Percentiles rank a stretch among this genome's conserved stretches.
Evolutionary conservation across 2,888 invertebrate species (phyloP).

Genomic region (Nephrotoma guestfalica): DNA sequence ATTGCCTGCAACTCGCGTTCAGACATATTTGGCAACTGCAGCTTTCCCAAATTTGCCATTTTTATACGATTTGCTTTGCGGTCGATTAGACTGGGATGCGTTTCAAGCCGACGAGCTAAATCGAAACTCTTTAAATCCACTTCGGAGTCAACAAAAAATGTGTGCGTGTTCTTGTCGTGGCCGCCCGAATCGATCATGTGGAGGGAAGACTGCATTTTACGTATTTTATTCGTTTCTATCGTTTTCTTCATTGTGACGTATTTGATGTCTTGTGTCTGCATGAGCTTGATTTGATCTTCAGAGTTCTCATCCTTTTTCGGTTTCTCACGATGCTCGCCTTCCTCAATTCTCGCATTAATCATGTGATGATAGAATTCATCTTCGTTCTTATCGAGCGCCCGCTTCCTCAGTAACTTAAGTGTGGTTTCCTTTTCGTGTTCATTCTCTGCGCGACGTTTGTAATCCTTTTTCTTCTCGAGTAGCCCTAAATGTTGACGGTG

Average conservation of each 20-base stretch:
- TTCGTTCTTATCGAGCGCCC: slow-evolving; percentile 85
- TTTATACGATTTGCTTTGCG: slow-evolving; percentile 55
- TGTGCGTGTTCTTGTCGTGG: slow-evolving; percentile 56
- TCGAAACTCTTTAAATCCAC: slow-evolving; percentile 47
- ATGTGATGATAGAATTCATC: slow-evolving; percentile 99
- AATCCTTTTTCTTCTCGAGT: slow-evolving; percentile 83
- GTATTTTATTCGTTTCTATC: slow-evolving; percentile 58
- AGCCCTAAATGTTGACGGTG: slow-evolving; percentile 61
- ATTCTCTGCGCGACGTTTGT: slow-evolving; percentile 60
- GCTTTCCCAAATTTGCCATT: slow-evolving; percentile 40
- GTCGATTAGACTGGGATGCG: slow-evolving; percentile 54
- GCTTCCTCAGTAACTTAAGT: slow-evolving; percentile 62
- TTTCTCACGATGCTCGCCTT: slow-evolving; percentile 51
- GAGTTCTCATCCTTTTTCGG: slow-evolving; percentile 58
- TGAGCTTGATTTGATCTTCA: slow-evolving; percentile 70
- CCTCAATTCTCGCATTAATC: slow-evolving; percentile 66
- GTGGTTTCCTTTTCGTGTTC: slow-evolving; percentile 70
- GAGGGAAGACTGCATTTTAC: slow-evolving; percentile 53
- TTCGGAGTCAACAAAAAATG: slow-evolving; percentile 59
- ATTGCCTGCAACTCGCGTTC: slow-evolving; percentile 29
- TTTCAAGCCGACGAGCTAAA: slow-evolving; percentile 53
- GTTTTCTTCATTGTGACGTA: slow-evolving; percentile 78
- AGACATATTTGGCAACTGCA: slow-evolving; percentile 43
- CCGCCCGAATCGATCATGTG: slow-evolving; percentile 68
- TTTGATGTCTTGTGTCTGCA: slow-evolving; percentile 83